Percentiles rank a stretch among this genome's conserved stretches.
Conservation (phyloP, 2,797 vertebrate species). For the Mormyrops attenuatus region DNA sequence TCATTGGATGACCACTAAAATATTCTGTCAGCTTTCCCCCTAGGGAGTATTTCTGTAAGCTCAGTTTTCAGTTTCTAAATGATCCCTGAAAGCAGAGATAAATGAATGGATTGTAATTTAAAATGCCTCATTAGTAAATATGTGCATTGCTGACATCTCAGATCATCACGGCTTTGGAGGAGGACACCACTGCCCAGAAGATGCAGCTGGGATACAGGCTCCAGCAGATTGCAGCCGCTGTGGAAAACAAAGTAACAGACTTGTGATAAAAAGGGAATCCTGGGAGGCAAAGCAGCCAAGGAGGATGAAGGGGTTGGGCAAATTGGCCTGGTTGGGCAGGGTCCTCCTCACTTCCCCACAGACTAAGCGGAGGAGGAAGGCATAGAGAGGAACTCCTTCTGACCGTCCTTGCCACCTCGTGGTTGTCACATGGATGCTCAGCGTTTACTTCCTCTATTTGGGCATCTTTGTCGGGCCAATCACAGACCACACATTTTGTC, state of each 20-base stretch:
- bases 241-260: slow-evolving; percentile 98
- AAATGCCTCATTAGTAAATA: background rate
- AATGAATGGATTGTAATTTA: background rate
- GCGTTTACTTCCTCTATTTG: background rate
- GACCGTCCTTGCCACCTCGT: background rate
- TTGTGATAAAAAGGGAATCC: slow-evolving; percentile 65
- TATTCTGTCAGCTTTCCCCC: background rate
- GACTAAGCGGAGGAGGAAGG: background rate
- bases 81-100: background rate
- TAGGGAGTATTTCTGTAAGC: background rate
- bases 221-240: slow-evolving; percentile 92
- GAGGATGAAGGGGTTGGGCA: background rate
- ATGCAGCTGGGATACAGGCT: slow-evolving; percentile 97
- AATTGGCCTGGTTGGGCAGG: slow-evolving; percentile 6
- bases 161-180: slow-evolving; percentile 94
- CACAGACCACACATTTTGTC: background rate
- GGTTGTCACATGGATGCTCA: background rate
- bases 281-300: background rate
- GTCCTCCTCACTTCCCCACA: slow-evolving; percentile 19
- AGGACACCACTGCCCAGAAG: slow-evolving; percentile 90
- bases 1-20: background rate
- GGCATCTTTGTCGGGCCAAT: background rate
- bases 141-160: slow-evolving; percentile 41
- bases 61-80: background rate
- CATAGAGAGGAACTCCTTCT: background rate